Percentiles rank a stretch among this genome's conserved stretches.
Conservation (phyloP, 2,888 invertebrate species). For the Junonia oenone region DNA sequence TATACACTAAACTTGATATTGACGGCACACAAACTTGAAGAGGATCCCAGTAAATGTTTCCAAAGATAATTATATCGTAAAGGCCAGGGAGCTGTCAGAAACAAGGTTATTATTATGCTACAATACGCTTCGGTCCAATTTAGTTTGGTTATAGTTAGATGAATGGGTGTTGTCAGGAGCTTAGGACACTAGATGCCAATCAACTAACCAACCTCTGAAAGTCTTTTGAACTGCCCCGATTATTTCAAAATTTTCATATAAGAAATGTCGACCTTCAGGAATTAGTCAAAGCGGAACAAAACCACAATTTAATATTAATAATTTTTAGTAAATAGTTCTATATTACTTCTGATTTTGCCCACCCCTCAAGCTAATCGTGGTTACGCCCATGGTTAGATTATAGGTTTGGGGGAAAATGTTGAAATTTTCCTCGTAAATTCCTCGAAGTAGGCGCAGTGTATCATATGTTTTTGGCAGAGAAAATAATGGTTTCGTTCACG, state of each 20-base stretch:
- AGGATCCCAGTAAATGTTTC: not conserved
- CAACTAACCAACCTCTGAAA: too few relatives aligned
- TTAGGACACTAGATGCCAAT: too few relatives aligned
- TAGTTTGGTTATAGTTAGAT: constrained; percentile 9
- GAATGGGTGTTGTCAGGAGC: constrained; percentile 1
- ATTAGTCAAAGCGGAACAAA: too few relatives aligned
- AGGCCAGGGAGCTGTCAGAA: constrained; percentile 10
- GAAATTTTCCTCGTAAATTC: not conserved
- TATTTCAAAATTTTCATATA: too few relatives aligned
- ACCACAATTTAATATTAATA: too few relatives aligned
- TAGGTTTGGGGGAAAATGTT: not conserved
- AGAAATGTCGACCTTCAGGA: too few relatives aligned
- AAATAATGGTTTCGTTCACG: not conserved
- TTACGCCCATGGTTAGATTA: too few relatives aligned
- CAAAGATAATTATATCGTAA: constrained; percentile 13
- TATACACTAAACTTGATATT: not conserved
- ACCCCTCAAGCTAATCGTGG: too few relatives aligned
- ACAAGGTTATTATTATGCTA: constrained; percentile 19
- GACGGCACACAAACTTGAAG: not conserved
- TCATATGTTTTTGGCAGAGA: not conserved
- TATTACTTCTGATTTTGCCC: too few relatives aligned
- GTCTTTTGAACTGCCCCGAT: too few relatives aligned
- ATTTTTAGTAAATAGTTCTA: too few relatives aligned
- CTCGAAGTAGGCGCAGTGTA: not conserved
- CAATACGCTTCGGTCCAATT: constrained; percentile 16